Evolutionary conservation across 1,140 invertebrate species (phyloP).

Genomic region (Drosophila lowei): DNA sequence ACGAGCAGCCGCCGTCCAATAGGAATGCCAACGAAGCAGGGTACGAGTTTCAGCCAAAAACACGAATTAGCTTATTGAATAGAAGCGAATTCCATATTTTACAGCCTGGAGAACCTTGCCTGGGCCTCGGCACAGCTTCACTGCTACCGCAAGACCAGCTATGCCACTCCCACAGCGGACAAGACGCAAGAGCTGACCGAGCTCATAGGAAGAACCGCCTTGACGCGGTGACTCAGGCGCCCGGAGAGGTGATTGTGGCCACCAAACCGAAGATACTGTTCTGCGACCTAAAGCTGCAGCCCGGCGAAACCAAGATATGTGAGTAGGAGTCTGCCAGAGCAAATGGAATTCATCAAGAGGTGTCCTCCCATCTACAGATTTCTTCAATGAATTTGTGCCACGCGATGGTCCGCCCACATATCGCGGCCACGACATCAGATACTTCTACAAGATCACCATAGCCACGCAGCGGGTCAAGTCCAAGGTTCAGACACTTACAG

Average conservation of each 20-base stretch:
- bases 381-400: conserved; percentile 95
- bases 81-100: background rate
- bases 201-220: conserved; percentile 87
- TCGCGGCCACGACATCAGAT: conserved; percentile 95
- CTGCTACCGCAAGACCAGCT: conserved; percentile 86
- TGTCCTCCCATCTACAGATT: conserved; percentile 86
- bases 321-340: conserved; percentile 82
- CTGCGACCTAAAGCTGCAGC: conserved; percentile 94
- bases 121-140: conserved; percentile 98
- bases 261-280: conserved; percentile 98
- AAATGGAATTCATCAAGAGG: background rate
- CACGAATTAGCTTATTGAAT: background rate
- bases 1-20: conserved; percentile 31
- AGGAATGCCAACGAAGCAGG: conserved; percentile 61
- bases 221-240: conserved; percentile 88
- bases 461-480: conserved; percentile 91
- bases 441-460: conserved; percentile 98
- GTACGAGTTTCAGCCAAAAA: conserved; percentile 85
- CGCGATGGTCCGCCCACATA: conserved; percentile 97
- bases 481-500: conserved; percentile 90
- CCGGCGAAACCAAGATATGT: conserved; percentile 96
- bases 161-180: conserved; percentile 41
- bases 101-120: conserved; percentile 91
- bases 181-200: conserved; percentile 71
- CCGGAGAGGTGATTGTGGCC: conserved; percentile 93